Evolutionary conservation across 2,888 invertebrate species (phyloP).

Genomic region (Pemphredon lugubris): DNA sequence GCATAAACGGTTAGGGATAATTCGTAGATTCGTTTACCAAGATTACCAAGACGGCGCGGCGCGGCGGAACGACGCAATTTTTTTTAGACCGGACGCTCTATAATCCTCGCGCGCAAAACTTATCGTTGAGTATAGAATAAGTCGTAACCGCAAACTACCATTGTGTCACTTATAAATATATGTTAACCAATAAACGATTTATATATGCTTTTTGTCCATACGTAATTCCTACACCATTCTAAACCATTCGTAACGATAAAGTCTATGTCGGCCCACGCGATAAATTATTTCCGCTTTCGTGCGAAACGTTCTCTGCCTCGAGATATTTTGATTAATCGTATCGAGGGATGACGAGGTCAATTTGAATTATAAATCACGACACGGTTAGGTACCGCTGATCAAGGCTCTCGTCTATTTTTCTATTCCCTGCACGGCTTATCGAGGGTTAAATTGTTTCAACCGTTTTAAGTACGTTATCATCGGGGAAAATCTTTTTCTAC

Average conservation of each 20-base stretch:
- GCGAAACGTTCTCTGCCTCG: conserved; percentile 27
- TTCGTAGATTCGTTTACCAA: neutral
- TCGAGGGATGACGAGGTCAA: conserved; percentile 44
- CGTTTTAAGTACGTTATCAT: conserved; percentile 29
- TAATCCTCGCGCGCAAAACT: too few relatives aligned
- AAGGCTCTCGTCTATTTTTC: conserved; percentile 32
- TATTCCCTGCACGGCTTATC: conserved; percentile 30
- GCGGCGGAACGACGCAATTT: too few relatives aligned
- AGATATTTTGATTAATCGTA: conserved; percentile 54
- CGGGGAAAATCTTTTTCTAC: conserved; percentile 20
- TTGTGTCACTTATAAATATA: too few relatives aligned
- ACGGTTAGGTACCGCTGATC: conserved; percentile 44
- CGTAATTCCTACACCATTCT: neutral
- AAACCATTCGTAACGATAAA: conserved; percentile 16
- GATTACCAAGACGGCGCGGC: neutral
- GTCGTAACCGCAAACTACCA: too few relatives aligned
- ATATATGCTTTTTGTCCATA: too few relatives aligned
- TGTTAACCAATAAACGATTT: too few relatives aligned
- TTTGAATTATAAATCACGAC: conserved; percentile 57
- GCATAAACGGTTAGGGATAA: conserved; percentile 33
- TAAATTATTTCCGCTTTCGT: conserved; percentile 46
- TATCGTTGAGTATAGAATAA: too few relatives aligned
- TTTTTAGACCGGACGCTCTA: too few relatives aligned
- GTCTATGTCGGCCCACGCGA: conserved; percentile 35
- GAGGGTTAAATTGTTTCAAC: conserved; percentile 21